Conservation (phyloP, 2,113 vertebrate genomes). For the Heptranchias perlo region DNA sequence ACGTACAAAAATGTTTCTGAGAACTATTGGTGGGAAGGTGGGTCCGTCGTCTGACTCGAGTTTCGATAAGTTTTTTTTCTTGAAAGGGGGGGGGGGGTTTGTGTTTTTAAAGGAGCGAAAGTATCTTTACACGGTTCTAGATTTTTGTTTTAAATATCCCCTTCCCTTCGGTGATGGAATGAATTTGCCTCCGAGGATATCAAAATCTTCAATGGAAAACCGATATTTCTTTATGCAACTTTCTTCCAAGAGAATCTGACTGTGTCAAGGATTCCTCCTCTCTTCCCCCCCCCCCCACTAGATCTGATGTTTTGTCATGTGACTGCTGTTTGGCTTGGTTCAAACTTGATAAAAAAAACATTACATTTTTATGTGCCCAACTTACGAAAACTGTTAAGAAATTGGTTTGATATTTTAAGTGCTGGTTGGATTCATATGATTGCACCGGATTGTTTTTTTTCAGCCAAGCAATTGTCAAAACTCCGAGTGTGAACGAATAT, state of each 20-base stretch:
- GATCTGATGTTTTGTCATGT: neutral
- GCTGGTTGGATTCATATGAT: too few relatives aligned
- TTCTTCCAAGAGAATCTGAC: neutral
- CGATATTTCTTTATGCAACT: neutral
- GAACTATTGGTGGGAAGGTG: slow-evolving; percentile 76
- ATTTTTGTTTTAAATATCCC: neutral
- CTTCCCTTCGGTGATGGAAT: neutral
- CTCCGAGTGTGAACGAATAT: neutral
- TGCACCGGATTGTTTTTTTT: too few relatives aligned
- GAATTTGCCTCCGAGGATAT: neutral
- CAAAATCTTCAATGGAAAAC: neutral
- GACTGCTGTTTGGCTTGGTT: neutral
- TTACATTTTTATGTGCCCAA: neutral
- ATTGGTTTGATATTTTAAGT: neutral
- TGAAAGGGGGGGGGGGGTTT: too few relatives aligned
- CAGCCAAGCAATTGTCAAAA: neutral
- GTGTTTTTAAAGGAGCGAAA: too few relatives aligned
- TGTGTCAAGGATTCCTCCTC: too few relatives aligned
- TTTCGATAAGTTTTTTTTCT: neutral
- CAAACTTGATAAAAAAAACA: neutral
- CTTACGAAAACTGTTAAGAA: neutral
- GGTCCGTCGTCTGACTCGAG: neutral
- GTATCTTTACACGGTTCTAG: too few relatives aligned
- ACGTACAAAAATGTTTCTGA: slow-evolving; percentile 68
- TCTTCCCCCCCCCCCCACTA: neutral